Evolutionary conservation across 2,113 vertebrate species (phyloP).

Genomic region (Drymodes brunneopygia): DNA sequence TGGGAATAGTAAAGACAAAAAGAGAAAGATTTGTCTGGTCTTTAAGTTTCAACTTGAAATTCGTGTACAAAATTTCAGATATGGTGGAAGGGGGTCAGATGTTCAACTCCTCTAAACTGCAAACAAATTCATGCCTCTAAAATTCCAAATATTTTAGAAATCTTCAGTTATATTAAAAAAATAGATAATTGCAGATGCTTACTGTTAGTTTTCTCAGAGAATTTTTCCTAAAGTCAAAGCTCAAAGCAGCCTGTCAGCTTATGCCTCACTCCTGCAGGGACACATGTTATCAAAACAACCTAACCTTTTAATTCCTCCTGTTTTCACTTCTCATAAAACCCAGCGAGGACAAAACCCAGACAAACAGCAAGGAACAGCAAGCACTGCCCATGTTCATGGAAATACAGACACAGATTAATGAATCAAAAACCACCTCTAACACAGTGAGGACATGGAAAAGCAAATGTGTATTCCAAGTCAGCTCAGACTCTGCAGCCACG

Average conservation of each 20-base stretch:
- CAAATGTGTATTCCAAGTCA: not conserved
- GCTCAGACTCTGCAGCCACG: not conserved
- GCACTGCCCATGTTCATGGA: not conserved
- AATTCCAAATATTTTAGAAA: not conserved
- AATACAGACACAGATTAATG: not conserved
- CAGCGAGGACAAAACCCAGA: not conserved
- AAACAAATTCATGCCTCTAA: not conserved
- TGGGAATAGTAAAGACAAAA: not conserved
- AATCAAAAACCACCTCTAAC: not conserved
- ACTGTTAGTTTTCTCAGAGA: not conserved
- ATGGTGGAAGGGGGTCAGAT: not conserved
- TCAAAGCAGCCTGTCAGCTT: not conserved
- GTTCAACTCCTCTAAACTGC: not conserved
- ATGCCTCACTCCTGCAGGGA: not conserved
- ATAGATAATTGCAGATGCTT: not conserved
- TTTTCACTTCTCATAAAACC: not conserved
- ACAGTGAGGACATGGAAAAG: not conserved
- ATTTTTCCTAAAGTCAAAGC: not conserved
- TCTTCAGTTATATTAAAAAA: not conserved
- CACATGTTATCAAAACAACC: not conserved
- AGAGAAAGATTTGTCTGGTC: not conserved
- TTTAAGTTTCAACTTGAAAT: not conserved
- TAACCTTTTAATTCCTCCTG: slow-evolving; percentile 18
- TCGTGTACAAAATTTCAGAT: not conserved
- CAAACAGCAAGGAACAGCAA: not conserved